Conservation (phyloP, 2,113 vertebrate species). For the Osmerus eperlanus region DNA sequence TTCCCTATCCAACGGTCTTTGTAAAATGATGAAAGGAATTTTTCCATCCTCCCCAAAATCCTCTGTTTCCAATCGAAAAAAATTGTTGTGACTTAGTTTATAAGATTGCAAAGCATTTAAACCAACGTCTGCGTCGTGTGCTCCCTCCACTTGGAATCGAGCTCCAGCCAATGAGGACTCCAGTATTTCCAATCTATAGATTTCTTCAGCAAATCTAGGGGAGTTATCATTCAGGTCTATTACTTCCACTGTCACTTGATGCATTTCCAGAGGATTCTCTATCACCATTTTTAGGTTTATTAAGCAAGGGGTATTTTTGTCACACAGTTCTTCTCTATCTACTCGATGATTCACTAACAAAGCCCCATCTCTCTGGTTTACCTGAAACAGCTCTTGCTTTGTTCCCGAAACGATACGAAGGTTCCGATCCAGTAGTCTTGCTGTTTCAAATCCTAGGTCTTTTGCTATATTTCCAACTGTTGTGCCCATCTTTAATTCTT, state of each 20-base stretch:
- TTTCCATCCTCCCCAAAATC: conserved; percentile 70
- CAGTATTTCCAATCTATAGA: conserved; percentile 56
- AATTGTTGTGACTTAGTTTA: conserved; percentile 58
- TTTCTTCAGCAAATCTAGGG: conserved; percentile 59
- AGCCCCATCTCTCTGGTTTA: conserved; percentile 64
- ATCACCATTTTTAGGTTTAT: conserved; percentile 64
- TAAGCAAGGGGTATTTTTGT: conserved; percentile 52
- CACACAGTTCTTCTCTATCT: conserved; percentile 73
- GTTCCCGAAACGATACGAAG: conserved; percentile 67
- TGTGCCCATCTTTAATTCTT: conserved; percentile 60
- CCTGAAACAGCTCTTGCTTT: conserved; percentile 68
- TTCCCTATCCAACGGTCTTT: conserved; percentile 69
- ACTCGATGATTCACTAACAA: conserved; percentile 62
- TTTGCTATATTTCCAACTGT: conserved; percentile 71
- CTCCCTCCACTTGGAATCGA: conserved; percentile 67
- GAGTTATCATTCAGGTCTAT: conserved; percentile 70
- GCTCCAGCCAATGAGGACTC: conserved; percentile 62
- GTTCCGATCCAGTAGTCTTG: conserved; percentile 51
- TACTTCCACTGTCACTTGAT: conserved; percentile 64
- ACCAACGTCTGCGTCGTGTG: conserved; percentile 68
- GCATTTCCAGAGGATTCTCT: conserved; percentile 73
- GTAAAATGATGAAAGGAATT: conserved; percentile 65
- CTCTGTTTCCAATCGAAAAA: conserved; percentile 70
- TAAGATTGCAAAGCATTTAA: conserved; percentile 66
- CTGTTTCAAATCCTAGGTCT: conserved; percentile 66